Percentiles rank a stretch among this genome's conserved stretches.
phyloP scores from a whole-genome alignment of 92 coral and sea anemone genomes.

The Zoanthus gigantus region DNA sequence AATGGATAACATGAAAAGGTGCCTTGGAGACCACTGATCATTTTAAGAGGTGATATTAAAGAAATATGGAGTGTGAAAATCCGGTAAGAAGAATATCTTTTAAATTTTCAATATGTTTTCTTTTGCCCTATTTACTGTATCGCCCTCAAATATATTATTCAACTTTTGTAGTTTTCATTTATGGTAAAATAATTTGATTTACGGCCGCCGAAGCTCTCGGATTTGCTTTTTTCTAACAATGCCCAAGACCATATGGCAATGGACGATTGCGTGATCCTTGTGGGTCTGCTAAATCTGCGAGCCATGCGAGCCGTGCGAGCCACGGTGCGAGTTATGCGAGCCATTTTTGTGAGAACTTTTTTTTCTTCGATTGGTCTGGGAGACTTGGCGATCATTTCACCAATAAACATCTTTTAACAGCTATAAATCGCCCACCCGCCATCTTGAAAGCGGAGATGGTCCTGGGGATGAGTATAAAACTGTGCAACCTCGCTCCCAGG shows the following conservation, averaged over 20 bases:
- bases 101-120: not conserved
- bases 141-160: not conserved
- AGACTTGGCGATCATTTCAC: not conserved
- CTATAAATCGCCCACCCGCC: constrained; percentile 2
- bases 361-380: no score
- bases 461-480: not conserved
- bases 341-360: no score
- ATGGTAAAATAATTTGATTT: not conserved
- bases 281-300: not conserved
- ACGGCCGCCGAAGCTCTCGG: no score
- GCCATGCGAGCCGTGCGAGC: not conserved
- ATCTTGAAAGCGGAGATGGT: not conserved
- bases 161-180: not conserved
- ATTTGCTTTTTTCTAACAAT: not conserved
- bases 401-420: not conserved
- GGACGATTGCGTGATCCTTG: not conserved
- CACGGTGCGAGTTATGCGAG: not conserved
- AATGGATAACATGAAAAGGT: not conserved
- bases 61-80: constrained; percentile 18
- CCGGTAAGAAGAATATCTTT: constrained; percentile 10
- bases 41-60: not conserved
- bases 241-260: not conserved
- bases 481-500: not conserved
- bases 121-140: not conserved
- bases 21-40: constrained; percentile 19